Evolutionary conservation across 2,797 vertebrate genomes (phyloP), one percentile per base, ranked within the genome.

Genomic region (Lateolabrax maculatus): DNA sequence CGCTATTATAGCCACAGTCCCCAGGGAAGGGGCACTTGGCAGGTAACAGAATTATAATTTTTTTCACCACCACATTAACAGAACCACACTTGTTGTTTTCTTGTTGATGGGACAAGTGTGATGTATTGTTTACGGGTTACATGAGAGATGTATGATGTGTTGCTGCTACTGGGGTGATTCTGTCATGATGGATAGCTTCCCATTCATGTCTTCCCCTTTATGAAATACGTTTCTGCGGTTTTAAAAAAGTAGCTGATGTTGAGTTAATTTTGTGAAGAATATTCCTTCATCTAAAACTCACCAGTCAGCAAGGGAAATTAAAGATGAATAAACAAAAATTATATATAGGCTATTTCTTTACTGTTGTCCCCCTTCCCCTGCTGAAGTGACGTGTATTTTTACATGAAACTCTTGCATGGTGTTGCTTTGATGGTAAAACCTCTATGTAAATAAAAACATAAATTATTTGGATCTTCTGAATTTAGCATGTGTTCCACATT

Each of bases 41-140:
- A 83, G 87, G 86, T 86, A 69, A 70, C 80, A 83, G 67, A 83
- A 64, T 65, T 48, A 10, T 63, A 71, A 55, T 65, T 90, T 73
- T 66, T 27, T 66, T 48, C 64, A 75, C 58, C 51, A 61, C 39
- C 70, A 78, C 77, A 81, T 87, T 76, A 75, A 73, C 67, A 81
- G 31, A 48, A 39, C 25, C 57, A 39, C 53, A 67, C 36, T 41
- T 58, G 13, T 56, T 21, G 51, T 63, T 73, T 34, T 64, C 39
- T 31, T 52, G 66, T 64, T 48, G 25, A 75, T 27, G 67, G 67
- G 84, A 71, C 63, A 43, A 63, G 11, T 74, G 39, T 73, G 74
- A 83, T 58, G 41, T 49, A 63, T 80, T 67, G 73, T 85, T 64
- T 68, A 63, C 3, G 0, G 71, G 60, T 72, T 65, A 70, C 63